These are phyloP conservation scores for Globia sparganii DNA, from an alignment of 2,888 invertebrate genomes.

Conservation along the genomic window DNA sequence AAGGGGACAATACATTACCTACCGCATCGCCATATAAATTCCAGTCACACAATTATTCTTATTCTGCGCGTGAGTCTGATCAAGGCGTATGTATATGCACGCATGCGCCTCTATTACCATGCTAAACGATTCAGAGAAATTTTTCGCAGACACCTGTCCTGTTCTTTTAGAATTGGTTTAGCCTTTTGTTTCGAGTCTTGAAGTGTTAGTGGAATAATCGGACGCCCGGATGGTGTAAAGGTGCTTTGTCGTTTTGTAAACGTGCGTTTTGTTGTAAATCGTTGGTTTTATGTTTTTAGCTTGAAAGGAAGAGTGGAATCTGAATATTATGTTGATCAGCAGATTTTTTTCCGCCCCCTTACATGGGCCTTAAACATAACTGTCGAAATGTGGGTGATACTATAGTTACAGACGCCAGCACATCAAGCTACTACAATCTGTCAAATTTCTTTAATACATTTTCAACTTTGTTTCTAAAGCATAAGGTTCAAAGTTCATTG, in stretches of 20 bases:
- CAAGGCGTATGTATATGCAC: slow-evolving; percentile 77
- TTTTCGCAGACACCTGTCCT: slow-evolving; percentile 72
- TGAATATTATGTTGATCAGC: slow-evolving; percentile 11
- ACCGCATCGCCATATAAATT: slow-evolving; percentile 79
- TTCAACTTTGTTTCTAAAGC: too few relatives aligned
- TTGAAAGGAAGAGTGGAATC: slow-evolving; percentile 15
- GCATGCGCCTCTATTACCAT: slow-evolving; percentile 77
- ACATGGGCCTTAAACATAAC: too few relatives aligned
- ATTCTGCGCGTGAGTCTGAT: slow-evolving; percentile 69
- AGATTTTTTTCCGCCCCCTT: neutral
- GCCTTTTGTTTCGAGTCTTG: slow-evolving; percentile 49
- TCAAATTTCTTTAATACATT: too few relatives aligned
- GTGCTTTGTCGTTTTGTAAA: slow-evolving; percentile 23
- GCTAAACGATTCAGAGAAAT: slow-evolving; percentile 83
- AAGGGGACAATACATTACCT: slow-evolving; percentile 66
- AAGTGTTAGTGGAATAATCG: slow-evolving; percentile 33
- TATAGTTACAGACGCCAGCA: too few relatives aligned
- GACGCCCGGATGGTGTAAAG: slow-evolving; percentile 30
- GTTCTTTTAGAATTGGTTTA: slow-evolving; percentile 42
- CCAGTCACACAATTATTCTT: slow-evolving; percentile 74
- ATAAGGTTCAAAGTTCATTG: too few relatives aligned
- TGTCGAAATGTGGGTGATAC: too few relatives aligned
- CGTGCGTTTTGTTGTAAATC: slow-evolving; percentile 29
- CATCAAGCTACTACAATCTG: too few relatives aligned
- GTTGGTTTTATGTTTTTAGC: neutral